Base-by-base conservation (phyloP, 2,888 invertebrate genomes). In the Oscheius sp. region DNA sequence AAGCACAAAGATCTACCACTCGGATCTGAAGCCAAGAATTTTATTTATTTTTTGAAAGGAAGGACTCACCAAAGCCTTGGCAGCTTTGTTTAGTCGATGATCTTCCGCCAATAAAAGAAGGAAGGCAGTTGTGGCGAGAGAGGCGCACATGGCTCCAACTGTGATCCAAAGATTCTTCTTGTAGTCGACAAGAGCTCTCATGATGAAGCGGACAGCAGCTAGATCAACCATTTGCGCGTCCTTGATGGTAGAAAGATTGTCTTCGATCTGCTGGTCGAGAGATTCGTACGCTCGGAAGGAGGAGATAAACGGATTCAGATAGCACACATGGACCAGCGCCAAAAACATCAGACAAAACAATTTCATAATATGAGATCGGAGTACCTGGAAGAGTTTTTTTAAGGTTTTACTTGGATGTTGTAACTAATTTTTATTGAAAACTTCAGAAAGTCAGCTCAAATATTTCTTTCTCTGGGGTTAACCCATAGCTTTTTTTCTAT, bases 81-180 rank as follows among this genome's bases (percentile, higher is more conserved):
- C 50, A 17, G 48, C 23, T 27, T 58, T 67, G 37, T 57, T 45
- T 17, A 57, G 39, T 12, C 58, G 45, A 15, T 50, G 37, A 20
- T 69, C 58, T 6, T 75, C 71, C 34, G 72, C 64, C 12, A 84
- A 73, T 33, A 82, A 67, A 52, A 85, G 73, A 58, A 86, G 77
- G 69, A 80, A 83, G 23, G 79, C 81, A 2, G 82, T 76, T 15
- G 82, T 76, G 31, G 82, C 81, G n/a, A 85, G 75, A 6, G 78
- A 78, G 20, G 83, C 78, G 25, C 83, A 85, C 83, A 85, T 83
- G 42, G 81, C 76, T 0, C 79, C 85, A 17, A 85, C 82, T 1
- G 80, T 76, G 75, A 86, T 79, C 85, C 85, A 86, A 45, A 81
- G 77, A 69, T 85, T 85, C 74, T 83, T 79, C 73, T 82, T 83